Conservation (phyloP, 1,140 invertebrate genomes). For the Oryzaephilus surinamensis region DNA sequence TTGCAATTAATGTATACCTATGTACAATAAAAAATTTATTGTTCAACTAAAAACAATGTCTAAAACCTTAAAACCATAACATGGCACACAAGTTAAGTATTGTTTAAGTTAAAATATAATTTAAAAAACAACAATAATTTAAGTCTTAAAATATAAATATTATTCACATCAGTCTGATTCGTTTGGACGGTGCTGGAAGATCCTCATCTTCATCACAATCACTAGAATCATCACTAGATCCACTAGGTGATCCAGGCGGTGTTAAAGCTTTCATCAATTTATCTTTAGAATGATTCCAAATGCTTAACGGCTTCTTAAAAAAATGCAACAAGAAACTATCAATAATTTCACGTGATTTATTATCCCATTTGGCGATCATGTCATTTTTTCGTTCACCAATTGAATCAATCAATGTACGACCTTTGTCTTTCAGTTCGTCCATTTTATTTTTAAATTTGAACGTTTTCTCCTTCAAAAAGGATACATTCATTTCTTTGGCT, state of each 20-base stretch:
- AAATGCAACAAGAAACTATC: constrained; percentile 87
- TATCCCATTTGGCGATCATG: constrained; percentile 90
- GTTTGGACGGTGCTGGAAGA: constrained; percentile 9
- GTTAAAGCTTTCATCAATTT: constrained; percentile 78
- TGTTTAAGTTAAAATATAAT: too few relatives aligned
- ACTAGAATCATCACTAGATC: too few relatives aligned
- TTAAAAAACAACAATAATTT: too few relatives aligned
- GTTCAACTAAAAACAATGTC: too few relatives aligned
- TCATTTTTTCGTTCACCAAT: constrained; percentile 80
- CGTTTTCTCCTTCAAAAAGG: constrained; percentile 91
- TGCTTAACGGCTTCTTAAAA: constrained; percentile 59
- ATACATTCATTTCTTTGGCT: constrained; percentile 96
- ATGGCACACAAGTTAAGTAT: too few relatives aligned
- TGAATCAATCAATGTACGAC: constrained; percentile 75
- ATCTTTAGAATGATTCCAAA: constrained; percentile 82
- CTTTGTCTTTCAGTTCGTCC: constrained; percentile 84
- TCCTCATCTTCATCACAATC: constrained; percentile 18
- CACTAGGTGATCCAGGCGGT: constrained; percentile 69
- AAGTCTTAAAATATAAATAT: constrained; percentile 6
- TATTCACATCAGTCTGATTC: constrained; percentile 5
- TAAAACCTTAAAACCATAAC: too few relatives aligned
- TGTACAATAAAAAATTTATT: too few relatives aligned
- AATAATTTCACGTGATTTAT: constrained; percentile 89
- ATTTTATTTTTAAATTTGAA: constrained; percentile 89
- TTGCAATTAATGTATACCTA: too few relatives aligned